A percentile compares a stretch with the other conserved stretches of the same genome.
Conservation (phyloP, 2,797 vertebrate species). For the Protonibea diacanthus region DNA sequence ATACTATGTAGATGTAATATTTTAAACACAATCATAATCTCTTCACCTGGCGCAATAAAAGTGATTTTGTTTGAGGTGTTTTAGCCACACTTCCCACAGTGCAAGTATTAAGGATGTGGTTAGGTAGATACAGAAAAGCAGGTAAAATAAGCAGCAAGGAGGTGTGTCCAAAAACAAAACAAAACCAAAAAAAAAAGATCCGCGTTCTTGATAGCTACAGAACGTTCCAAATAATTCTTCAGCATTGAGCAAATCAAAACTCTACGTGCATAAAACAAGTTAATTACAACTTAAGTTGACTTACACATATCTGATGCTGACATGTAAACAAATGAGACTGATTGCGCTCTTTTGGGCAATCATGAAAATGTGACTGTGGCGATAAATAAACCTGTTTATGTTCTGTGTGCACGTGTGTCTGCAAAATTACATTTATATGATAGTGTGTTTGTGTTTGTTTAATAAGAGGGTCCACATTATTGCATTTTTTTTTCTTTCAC, state of each 20-base stretch:
- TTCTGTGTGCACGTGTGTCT: constrained; percentile 36
- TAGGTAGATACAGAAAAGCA: not conserved
- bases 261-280: constrained; percentile 44
- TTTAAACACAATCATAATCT: constrained; percentile 39
- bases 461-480: constrained; percentile 67
- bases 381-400: constrained; percentile 60
- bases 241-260: constrained; percentile 40
- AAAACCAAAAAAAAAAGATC: not conserved
- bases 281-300: constrained; percentile 61
- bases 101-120: not conserved
- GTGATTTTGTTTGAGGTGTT: not conserved
- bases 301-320: constrained; percentile 51
- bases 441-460: constrained; percentile 51
- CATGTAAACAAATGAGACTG: constrained; percentile 70
- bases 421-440: constrained; percentile 44
- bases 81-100: not conserved
- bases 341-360: constrained; percentile 67
- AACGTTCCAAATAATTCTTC: constrained; percentile 12
- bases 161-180: not conserved
- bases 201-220: not conserved
- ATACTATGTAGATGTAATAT: constrained; percentile 14
- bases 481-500: constrained; percentile 25
- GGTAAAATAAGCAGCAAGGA: not conserved
- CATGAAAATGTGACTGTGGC: constrained; percentile 54
- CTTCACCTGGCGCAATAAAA: not conserved